phyloP scores from a whole-genome alignment of 2,113 vertebrate species.

The Tiliqua scincoides region DNA sequence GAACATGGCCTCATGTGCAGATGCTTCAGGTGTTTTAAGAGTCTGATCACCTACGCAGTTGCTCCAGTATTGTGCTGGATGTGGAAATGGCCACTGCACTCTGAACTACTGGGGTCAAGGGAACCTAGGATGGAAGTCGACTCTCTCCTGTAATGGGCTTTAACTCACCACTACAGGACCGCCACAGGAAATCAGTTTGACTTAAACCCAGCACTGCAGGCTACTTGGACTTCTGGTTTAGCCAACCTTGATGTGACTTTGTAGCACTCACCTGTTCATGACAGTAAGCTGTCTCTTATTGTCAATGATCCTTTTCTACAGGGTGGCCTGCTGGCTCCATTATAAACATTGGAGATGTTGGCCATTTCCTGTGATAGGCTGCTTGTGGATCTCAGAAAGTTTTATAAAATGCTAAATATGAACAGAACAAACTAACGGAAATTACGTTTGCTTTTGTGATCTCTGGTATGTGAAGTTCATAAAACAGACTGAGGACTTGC shows the following conservation, averaged over 20 bases:
- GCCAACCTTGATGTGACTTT: constrained; percentile 33
- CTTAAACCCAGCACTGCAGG: neutral
- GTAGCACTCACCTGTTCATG: neutral
- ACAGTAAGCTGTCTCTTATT: constrained; percentile 6
- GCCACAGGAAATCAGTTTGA: neutral
- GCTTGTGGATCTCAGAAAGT: neutral
- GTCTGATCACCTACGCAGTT: neutral
- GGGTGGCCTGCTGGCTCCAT: neutral
- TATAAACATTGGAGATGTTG: neutral
- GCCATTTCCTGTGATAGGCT: neutral
- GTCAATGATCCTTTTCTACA: neutral
- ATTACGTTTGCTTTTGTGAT: neutral
- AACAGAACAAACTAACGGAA: neutral
- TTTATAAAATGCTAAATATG: neutral
- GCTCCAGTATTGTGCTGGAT: no score
- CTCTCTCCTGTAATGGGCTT: neutral
- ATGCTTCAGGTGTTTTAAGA: neutral
- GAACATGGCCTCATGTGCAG: neutral
- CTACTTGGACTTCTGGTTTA: neutral
- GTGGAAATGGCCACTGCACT: neutral
- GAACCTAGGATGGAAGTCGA: neutral
- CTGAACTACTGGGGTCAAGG: neutral
- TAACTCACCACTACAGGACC: neutral
- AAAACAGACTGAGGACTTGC: fast-evolving
- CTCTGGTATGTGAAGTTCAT: neutral